A percentile compares a stretch with the other conserved stretches of the same genome.
Evolutionary conservation across 2,888 invertebrate species (phyloP).

Genomic region (Orthosia incerta): DNA sequence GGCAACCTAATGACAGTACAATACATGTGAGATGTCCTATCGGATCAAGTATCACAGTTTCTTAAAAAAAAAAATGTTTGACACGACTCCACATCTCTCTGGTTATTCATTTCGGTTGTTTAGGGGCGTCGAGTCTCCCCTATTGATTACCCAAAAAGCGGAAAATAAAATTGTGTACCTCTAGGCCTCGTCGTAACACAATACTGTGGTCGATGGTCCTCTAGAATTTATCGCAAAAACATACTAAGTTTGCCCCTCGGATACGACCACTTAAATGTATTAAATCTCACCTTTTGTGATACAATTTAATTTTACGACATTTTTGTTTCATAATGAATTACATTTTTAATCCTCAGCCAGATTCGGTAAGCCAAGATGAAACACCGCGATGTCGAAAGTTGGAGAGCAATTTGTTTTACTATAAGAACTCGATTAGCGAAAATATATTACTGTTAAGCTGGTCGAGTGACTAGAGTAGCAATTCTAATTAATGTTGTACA

Average conservation of each 20-base stretch:
- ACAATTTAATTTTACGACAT: conserved; percentile 61
- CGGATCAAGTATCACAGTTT: neutral
- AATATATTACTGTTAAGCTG: conserved; percentile 11
- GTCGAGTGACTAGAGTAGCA: neutral
- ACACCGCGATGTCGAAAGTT: conserved; percentile 52
- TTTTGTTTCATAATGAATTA: conserved; percentile 66
- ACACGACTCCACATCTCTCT: conserved; percentile 72
- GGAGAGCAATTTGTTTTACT: conserved; percentile 55
- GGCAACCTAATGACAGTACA: neutral
- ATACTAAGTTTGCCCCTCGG: conserved; percentile 66
- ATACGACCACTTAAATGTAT: conserved; percentile 82
- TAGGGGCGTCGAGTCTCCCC: conserved; percentile 87
- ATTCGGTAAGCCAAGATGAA: conserved; percentile 49
- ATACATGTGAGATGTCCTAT: neutral
- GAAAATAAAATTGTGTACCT: conserved; percentile 89
- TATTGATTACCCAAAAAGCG: conserved; percentile 91
- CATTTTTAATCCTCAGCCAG: conserved; percentile 61
- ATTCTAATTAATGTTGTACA: too few relatives aligned
- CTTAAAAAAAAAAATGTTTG: conserved; percentile 17
- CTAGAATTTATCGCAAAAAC: conserved; percentile 75
- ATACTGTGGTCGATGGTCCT: conserved; percentile 77
- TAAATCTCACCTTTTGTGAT: conserved; percentile 73
- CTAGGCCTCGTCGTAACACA: conserved; percentile 78
- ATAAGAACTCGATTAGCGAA: conserved; percentile 44
- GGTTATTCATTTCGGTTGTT: conserved; percentile 75